Conservation (phyloP, 2,113 vertebrate genomes). For the Austrofundulus limnaeus region DNA sequence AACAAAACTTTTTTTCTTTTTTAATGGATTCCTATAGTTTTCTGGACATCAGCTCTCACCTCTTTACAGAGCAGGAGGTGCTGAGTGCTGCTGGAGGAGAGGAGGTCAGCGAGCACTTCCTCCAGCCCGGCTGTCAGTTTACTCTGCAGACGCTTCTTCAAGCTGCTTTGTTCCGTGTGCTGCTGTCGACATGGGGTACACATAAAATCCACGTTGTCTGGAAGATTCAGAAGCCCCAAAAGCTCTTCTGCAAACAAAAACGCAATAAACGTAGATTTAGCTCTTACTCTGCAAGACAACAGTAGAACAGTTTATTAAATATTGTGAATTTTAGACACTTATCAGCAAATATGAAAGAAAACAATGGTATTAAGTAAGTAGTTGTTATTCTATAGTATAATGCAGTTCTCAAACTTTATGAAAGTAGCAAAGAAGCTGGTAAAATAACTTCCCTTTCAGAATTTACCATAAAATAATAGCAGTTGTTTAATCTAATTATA, state of each 20-base stretch:
- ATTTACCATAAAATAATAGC: no score
- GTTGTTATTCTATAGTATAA: no score
- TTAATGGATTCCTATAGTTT: neutral
- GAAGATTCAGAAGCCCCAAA: constrained; percentile 80
- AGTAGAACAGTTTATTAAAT: neutral
- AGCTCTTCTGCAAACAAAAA: constrained; percentile 81
- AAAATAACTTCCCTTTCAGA: no score
- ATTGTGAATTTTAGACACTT: neutral
- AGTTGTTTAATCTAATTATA: no score
- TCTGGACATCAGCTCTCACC: constrained; percentile 64
- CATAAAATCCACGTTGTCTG: constrained; percentile 78
- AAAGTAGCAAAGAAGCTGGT: no score
- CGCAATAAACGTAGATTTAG: rapidly evolving
- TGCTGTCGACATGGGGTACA: constrained; percentile 82
- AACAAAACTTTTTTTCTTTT: neutral
- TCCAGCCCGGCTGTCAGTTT: constrained; percentile 75
- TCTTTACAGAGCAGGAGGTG: constrained; percentile 78
- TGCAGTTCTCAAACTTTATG: no score
- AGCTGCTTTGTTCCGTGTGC: constrained; percentile 56
- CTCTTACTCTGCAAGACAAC: neutral
- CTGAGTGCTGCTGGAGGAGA: constrained; percentile 61
- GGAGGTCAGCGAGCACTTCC: constrained; percentile 80
- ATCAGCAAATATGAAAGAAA: no score
- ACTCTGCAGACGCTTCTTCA: constrained; percentile 80
- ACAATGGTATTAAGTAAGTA: no score